phyloP scores from a whole-genome alignment of 1,140 invertebrate species.

The Heterodera carotae region DNA sequence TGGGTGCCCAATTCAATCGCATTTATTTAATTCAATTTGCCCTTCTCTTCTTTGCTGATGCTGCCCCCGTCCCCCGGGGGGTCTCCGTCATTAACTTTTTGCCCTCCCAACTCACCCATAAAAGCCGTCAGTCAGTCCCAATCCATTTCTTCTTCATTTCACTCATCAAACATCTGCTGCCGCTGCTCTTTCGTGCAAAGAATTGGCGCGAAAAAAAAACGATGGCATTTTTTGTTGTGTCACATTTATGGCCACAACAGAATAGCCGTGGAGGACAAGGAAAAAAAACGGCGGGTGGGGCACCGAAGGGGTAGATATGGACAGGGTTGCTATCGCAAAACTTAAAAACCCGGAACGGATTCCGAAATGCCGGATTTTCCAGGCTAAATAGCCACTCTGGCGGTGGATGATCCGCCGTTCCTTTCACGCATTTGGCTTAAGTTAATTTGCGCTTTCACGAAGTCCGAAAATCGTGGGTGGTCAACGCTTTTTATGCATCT shows the following conservation, averaged over 20 bases:
- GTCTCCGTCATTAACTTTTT: background rate
- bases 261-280: background rate
- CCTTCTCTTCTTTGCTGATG: background rate
- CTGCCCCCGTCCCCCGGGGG: background rate
- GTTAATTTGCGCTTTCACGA: too few species aligned
- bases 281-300: too few species aligned
- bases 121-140: slow-evolving; percentile 9
- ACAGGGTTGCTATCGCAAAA: too few species aligned
- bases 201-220: background rate
- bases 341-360: too few species aligned
- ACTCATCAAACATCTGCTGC: background rate
- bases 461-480: too few species aligned
- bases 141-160: slow-evolving; percentile 9
- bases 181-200: background rate
- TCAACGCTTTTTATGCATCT: too few species aligned
- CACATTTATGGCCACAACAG: background rate
- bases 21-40: background rate
- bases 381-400: too few species aligned
- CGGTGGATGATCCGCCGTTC: too few species aligned
- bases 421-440: too few species aligned
- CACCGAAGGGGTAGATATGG: background rate
- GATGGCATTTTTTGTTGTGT: background rate
- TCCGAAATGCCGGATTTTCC: too few species aligned
- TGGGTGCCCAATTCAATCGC: background rate
- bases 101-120: background rate